These are phyloP conservation scores for Drosophila prolongata DNA, from an alignment of 2,888 invertebrate species.

Conservation along the genomic window DNA sequence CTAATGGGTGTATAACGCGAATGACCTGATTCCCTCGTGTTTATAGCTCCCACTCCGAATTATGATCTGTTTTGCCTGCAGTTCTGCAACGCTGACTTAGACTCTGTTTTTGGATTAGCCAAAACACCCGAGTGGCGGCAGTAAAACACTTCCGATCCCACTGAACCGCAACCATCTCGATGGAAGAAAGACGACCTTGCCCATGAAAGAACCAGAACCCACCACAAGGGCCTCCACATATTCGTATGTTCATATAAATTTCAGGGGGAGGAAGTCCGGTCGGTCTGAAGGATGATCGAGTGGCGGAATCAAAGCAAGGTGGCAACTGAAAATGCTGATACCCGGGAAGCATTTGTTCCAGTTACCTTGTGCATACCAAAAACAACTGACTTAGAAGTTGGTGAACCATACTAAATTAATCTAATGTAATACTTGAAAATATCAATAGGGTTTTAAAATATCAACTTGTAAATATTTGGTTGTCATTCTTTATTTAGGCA, in stretches of 20 bases:
- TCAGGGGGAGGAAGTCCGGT: constrained; percentile 37
- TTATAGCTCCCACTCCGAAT: background rate
- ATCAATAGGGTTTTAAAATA: too few relatives aligned
- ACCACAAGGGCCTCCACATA: background rate
- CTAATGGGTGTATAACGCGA: constrained; percentile 11
- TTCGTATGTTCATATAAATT: background rate
- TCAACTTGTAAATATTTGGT: too few relatives aligned
- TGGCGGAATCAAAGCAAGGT: constrained; percentile 9
- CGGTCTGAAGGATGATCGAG: constrained; percentile 16
- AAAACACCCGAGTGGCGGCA: background rate
- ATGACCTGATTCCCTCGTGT: background rate
- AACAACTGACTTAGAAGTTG: too few relatives aligned
- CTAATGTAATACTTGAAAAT: too few relatives aligned
- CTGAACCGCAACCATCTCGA: constrained; percentile 76
- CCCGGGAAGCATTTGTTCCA: too few relatives aligned
- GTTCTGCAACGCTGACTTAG: constrained; percentile 36
- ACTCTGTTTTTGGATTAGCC: constrained; percentile 11
- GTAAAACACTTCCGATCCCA: constrained; percentile 60
- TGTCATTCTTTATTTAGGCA: too few relatives aligned
- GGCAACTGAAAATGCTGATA: background rate
- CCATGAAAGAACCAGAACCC: constrained; percentile 42
- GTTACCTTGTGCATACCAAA: too few relatives aligned
- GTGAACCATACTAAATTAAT: too few relatives aligned
- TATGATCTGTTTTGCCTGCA: constrained; percentile 19
- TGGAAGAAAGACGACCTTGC: constrained; percentile 40